Base-by-base conservation (phyloP, 2,888 invertebrate genomes). In the Hermaeophaga mercurialis region DNA sequence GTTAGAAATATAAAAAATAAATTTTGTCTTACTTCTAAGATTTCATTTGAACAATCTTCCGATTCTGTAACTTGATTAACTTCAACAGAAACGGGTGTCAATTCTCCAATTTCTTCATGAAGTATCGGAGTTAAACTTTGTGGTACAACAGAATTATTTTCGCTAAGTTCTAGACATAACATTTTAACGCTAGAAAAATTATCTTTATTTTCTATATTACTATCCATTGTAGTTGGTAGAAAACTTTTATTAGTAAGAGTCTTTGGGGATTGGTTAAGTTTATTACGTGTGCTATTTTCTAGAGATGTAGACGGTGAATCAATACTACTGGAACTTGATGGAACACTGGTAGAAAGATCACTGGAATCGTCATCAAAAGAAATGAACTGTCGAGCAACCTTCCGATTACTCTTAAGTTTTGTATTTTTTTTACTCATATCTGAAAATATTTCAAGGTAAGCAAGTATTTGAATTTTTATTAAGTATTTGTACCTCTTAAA, bases 311-410 rank as follows among this genome's bases (percentile, higher is more conserved):
- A 69, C 22, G 73, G 73, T 1, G 73, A 74, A 22, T 71, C 67
- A 49, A 72, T 66, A 53, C 76, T 76, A 50, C 72, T 70, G 11
- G 70, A 72, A 53, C 70, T 73, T 7, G 75, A 75, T 14, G 74
- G 74, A 28, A 74, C 65, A 55, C 74, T 75, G 14, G 75, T 73
- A 6, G 75, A 75, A 41, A 76, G 63, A 26, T 67, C 70, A 54
- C 69, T 74, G 33, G 82, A 82, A 53, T 85, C 84, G 54, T 86
- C 85, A 70, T 87, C 87, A 75, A 88, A 88, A 31, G 86, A 86
- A 56, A 88, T 86, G 65, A 87, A 81, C 67, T 86, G 84, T n/a
- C 84, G 80, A 14, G 83, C 82, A 43, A 85, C 82, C 63, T 73
- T 75, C 50, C 58, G 59, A 47, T 63, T 66, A 39, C 52, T 58